Base-by-base conservation (phyloP, 64 coral and sea anemone species). In the Porites australiensis region DNA sequence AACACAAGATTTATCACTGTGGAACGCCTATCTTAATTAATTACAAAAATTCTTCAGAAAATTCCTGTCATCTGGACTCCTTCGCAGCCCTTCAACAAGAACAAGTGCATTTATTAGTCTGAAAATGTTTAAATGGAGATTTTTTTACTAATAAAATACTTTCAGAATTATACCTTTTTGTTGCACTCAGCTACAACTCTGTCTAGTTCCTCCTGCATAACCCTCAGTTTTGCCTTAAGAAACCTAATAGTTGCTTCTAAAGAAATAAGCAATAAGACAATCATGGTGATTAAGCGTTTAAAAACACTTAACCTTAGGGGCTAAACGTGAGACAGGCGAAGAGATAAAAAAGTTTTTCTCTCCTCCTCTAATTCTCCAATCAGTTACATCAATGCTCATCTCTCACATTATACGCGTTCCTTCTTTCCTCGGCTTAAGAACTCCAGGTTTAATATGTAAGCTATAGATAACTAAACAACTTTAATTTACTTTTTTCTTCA, bases 181-280 rank as follows among this genome's bases (percentile, higher is more conserved):
- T 88, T 93, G 53, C 75, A 93, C 67, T 95, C 97, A 22, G 88
- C 51, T 12, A 95, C 95, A 58, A 98, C 63, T 77, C 94, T 93
- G 80, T 98, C 97, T 82, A 98, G 77, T 77, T 98, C 97, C 54
- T 98, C 97, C 74, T 98, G 97, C 97, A 98, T 96, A 18, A 98
- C 97, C 75, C 93, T 93, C 19, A 98, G 82, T 83, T 96, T 96
- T 21, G 97, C 97, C 74, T 98, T 98, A 2, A 98, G 88, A 67
- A 96, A 98, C 71, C 97, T 76, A 77, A 95, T 98, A 47, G 91
- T 95, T 11, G 97, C 97, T 79, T 98, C 97, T 98, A 87, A 52
- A 85, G 82, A 54, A 1, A 75, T 37, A 48, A 50, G 47, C 13
- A n/a, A n/a, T 45, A n/a, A 86, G 51, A 69, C 14, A 14, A 3